Percentiles rank a stretch among this genome's conserved stretches.
Conservation (phyloP, 2,113 vertebrate genomes). For the Syrmaticus mikado region DNA sequence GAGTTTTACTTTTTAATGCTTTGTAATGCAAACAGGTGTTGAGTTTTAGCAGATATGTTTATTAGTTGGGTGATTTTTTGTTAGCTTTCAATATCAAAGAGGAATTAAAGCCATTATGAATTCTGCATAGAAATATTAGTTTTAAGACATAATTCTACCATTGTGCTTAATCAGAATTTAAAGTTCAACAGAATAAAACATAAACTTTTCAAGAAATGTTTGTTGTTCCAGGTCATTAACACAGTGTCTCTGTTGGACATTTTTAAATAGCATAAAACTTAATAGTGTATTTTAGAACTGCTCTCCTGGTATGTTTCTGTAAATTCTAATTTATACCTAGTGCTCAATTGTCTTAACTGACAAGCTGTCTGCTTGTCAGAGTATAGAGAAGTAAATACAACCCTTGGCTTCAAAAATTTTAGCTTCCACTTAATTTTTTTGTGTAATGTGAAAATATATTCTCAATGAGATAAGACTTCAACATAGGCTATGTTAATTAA, state of each 20-base stretch:
- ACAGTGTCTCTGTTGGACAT: conserved; percentile 68
- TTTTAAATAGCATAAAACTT: conserved; percentile 76
- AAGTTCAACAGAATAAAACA: conserved; percentile 66
- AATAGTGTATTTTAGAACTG: conserved; percentile 75
- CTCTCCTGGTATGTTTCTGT: conserved; percentile 73
- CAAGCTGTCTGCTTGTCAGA: conserved; percentile 12
- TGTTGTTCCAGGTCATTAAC: conserved; percentile 78
- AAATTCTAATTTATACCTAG: conserved; percentile 67
- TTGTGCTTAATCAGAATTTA: conserved; percentile 68
- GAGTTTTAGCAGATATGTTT: neutral
- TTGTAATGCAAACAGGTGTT: conserved; percentile 35
- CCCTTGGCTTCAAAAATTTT: neutral
- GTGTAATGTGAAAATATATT: neutral
- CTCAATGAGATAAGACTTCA: neutral
- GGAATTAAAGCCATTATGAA: conserved; percentile 41
- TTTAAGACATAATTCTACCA: conserved; percentile 48
- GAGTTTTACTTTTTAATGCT: conserved; percentile 34
- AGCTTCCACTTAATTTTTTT: neutral
- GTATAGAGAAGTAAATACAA: conserved; percentile 33
- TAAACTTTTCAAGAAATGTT: conserved; percentile 72
- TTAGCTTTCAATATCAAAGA: conserved; percentile 42
- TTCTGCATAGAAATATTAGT: conserved; percentile 44
- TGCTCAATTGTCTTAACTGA: conserved; percentile 57
- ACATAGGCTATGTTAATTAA: neutral
- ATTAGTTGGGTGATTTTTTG: neutral